Evolutionary conservation across 2,888 invertebrate species (phyloP).

Genomic region (Sinotaia quadrata): DNA sequence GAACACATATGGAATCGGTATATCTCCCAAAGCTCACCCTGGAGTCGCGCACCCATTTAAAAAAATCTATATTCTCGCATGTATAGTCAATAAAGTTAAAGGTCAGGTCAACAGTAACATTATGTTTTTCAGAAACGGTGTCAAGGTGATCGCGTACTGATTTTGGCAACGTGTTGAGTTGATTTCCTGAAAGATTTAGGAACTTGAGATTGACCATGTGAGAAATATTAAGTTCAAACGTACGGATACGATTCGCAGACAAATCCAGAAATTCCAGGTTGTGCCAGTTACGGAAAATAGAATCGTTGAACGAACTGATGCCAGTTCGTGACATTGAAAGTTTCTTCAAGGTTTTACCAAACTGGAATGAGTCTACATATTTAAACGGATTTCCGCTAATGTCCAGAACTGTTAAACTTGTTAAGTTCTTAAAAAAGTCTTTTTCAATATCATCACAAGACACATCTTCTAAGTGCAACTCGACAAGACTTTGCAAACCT

Average conservation of each 20-base stretch:
- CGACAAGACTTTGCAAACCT: background rate
- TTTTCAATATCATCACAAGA: constrained; percentile 10
- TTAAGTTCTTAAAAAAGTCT: constrained; percentile 25
- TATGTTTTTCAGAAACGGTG: background rate
- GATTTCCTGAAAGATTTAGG: constrained; percentile 27
- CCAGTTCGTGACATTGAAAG: constrained; percentile 28
- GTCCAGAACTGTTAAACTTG: constrained; percentile 14
- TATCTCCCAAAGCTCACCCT: constrained; percentile 22
- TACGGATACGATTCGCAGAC: constrained; percentile 22
- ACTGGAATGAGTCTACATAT: constrained; percentile 13
- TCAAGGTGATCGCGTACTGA: constrained; percentile 16
- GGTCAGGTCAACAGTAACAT: constrained; percentile 24
- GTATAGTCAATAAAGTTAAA: constrained; percentile 33
- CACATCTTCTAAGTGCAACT: background rate
- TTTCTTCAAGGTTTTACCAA: no score
- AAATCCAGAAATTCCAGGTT: constrained; percentile 26
- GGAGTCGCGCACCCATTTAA: constrained; percentile 30
- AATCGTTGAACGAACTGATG: constrained; percentile 6
- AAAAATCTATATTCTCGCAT: constrained; percentile 32
- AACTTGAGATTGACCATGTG: constrained; percentile 27
- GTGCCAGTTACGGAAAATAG: background rate
- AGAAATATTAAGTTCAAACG: constrained; percentile 2
- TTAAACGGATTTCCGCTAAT: constrained; percentile 28
- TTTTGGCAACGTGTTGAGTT: constrained; percentile 19
- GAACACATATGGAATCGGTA: constrained; percentile 24